These are phyloP conservation scores for Menura novaehollandiae DNA, from an alignment of 2,113 vertebrate genomes.

Conservation along the genomic window DNA sequence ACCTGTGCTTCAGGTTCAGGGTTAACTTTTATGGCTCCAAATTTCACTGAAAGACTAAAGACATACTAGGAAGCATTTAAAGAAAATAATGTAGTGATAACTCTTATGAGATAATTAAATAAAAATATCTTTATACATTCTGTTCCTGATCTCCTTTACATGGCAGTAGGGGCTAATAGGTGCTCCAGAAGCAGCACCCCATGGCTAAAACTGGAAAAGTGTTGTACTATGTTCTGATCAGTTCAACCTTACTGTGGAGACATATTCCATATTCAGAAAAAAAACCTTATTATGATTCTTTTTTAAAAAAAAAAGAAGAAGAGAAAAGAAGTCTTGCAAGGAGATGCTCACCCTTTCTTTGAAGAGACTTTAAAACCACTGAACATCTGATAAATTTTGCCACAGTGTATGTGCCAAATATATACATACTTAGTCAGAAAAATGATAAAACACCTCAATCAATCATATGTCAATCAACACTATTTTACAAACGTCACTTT, in stretches of 20 bases:
- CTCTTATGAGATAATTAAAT: neutral
- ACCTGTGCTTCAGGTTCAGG: neutral
- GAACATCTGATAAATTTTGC: neutral
- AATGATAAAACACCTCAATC: neutral
- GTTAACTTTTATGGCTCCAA: neutral
- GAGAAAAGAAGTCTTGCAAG: neutral
- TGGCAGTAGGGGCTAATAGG: neutral
- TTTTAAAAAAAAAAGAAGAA: neutral
- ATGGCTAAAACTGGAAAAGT: neutral
- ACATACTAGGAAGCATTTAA: neutral
- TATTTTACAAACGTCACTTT: neutral
- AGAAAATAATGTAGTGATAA: neutral
- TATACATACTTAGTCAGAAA: neutral
- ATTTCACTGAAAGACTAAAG: neutral
- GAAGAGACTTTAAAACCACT: neutral
- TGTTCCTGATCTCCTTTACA: neutral
- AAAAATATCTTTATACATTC: neutral
- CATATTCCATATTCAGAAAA: neutral
- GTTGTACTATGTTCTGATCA: neutral
- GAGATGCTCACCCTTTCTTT: neutral
- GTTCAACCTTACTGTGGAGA: neutral
- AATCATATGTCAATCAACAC: neutral
- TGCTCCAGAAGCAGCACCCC: neutral
- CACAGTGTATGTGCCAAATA: neutral
- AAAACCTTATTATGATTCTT: neutral